Evolutionary conservation across 2,113 vertebrate species (phyloP).

Genomic region (Acrocephalus arundinaceus): DNA sequence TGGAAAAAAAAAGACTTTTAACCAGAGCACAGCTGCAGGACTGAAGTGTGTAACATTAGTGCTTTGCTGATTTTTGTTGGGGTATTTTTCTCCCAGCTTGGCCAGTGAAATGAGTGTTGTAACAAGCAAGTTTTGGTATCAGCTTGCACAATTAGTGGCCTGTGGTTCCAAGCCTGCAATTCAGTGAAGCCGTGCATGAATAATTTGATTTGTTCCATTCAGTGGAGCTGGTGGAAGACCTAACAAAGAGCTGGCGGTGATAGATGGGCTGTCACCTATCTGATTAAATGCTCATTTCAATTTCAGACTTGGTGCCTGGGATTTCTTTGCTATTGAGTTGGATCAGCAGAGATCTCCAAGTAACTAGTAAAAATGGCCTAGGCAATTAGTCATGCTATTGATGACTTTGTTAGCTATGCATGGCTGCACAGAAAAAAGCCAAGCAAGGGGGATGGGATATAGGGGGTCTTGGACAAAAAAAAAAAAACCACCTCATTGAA

Average conservation of each 20-base stretch:
- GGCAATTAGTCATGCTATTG: constrained; percentile 72
- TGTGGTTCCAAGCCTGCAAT: constrained; percentile 71
- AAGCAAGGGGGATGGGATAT: background rate
- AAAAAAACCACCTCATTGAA: constrained; percentile 6
- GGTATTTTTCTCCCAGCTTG: constrained; percentile 15
- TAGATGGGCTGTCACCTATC: constrained; percentile 77
- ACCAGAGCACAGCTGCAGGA: constrained; percentile 39
- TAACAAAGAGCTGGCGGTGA: constrained; percentile 72
- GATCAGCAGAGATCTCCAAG: constrained; percentile 62
- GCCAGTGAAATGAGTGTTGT: constrained; percentile 53
- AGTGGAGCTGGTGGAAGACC: constrained; percentile 64
- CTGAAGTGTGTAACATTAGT: constrained; percentile 41
- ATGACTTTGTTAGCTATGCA: constrained; percentile 69
- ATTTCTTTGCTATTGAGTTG: constrained; percentile 71
- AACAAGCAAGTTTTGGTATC: constrained; percentile 70
- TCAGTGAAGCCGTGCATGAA: constrained; percentile 75
- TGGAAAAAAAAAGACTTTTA: constrained; percentile 18
- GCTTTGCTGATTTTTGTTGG: constrained; percentile 44
- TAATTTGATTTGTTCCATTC: constrained; percentile 84
- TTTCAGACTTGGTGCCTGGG: constrained; percentile 71
- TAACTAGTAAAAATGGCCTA: constrained; percentile 66
- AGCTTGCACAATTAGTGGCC: constrained; percentile 71
- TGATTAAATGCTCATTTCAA: constrained; percentile 78
- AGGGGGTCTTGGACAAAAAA: background rate
- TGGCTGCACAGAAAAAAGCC: constrained; percentile 58